These are phyloP conservation scores for Mesorhabditis belari DNA, from an alignment of 2,888 invertebrate genomes.

Conservation along the genomic window DNA sequence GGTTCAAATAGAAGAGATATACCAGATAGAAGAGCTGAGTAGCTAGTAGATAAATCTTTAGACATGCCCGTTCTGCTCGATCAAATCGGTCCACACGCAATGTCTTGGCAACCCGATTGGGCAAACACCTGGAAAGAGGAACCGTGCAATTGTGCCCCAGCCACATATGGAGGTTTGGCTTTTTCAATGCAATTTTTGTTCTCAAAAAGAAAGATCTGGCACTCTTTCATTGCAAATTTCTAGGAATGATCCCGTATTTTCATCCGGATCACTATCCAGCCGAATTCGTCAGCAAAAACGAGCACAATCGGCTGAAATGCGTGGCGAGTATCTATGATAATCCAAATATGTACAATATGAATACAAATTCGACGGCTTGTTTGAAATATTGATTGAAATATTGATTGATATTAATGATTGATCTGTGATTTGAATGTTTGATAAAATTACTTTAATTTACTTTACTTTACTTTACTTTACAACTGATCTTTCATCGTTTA, in stretches of 20 bases:
- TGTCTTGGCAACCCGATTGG: conserved; percentile 52
- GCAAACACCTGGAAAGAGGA: conserved; percentile 37
- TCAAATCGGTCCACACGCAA: conserved; percentile 32
- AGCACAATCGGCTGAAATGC: conserved; percentile 39
- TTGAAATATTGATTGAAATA: conserved; percentile 20
- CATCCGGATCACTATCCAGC: conserved; percentile 45
- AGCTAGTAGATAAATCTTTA: conserved; percentile 1
- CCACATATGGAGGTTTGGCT: conserved; percentile 37
- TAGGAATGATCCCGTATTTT: conserved; percentile 46
- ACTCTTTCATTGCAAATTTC: conserved; percentile 1
- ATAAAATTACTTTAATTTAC: too few species aligned
- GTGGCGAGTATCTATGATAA: conserved; percentile 43
- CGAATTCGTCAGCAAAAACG: conserved; percentile 42
- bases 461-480: too few species aligned
- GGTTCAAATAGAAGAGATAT: too few species aligned
- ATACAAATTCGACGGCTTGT: conserved; percentile 30
- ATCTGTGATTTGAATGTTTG: too few species aligned
- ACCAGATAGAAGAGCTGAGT: neutral
- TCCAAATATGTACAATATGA: conserved; percentile 40
- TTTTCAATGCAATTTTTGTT: neutral
- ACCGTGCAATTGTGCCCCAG: conserved; percentile 49
- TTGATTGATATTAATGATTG: too few species aligned
- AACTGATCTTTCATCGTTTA: too few species aligned
- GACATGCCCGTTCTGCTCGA: conserved; percentile 47
- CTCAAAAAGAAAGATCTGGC: too few species aligned